Evolutionary conservation across 2,888 invertebrate species (phyloP), one percentile per base, ranked within the genome.

Genomic region (Nebria salina): DNA sequence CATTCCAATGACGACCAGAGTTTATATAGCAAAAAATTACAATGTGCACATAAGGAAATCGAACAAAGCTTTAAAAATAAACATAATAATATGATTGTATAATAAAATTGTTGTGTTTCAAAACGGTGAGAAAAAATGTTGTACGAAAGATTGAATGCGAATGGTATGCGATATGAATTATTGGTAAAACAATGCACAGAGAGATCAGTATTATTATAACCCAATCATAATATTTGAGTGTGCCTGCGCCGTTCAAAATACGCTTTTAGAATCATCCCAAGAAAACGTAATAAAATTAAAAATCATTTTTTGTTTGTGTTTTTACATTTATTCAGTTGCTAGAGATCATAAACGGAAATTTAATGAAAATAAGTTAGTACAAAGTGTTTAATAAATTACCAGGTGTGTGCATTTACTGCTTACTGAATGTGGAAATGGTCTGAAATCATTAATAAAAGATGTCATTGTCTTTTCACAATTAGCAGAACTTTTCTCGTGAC

Each of bases 381-480:
- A 83, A 83, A 81, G 13, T 54, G 54, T 54, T 54, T 54, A 54
- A 54, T 54, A 54, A 54, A 78, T 82, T 78, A 82, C 82, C 83
- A 81, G 81, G 82, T 83, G 83, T 83, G 81, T 82, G 81, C 86
- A 84, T 84, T 85, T 85, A 86, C 86, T 84, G 84, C 85, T 86
- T 86, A 85, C 84, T 86, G 86, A 85, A 86, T 86, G 85, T 86
- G 86, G 84, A 70, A 85, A 84, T 85, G 84, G 70, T 80, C 70
- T 70, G 64, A 75, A 80, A 70, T 80, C 54, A 54, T 79, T 73
- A 64, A 79, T 65, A 79, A 68, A 68, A 68, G 8, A 68, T 11
- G 13, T 11, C 54, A 54, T 11, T 11, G 13, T 11, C 8, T 54
- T 8, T 54, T 54, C 54, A 54, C 54, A 54, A 54, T 11, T 11